Evolutionary conservation across 2,113 vertebrate species (phyloP), one percentile per base, ranked within the genome.

Genomic region (Grus americana): DNA sequence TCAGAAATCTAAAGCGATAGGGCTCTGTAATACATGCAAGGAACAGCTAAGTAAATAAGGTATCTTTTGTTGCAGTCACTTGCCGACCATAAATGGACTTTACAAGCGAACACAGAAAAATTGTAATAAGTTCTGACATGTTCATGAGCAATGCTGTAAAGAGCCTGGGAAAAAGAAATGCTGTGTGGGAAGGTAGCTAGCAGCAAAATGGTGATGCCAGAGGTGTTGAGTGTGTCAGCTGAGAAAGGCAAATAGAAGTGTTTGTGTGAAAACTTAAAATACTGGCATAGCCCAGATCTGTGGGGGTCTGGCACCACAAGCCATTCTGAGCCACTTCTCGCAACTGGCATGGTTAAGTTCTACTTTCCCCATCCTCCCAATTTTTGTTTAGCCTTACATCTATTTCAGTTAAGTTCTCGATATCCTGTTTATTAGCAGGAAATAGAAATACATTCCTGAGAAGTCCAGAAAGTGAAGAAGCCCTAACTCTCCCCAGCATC

Each of bases 21-120:
- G 44, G 44, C 55, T 85, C 54, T 92, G 78, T 49, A 90, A 91
- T 86, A 76, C 40, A 32, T 79, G 61, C 71, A 92, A 75, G 26
- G 61, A 86, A 18, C 84, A 90, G 68, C 70, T 91, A 78, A 89
- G 29, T 71, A 94, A 97, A 94, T 86, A 91, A 78, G 44, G 29
- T 80, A 12, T 22, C n/a, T 74, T 91, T 93, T 96, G 93, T 74
- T 96, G 40, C 79, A 47, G 50, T 83, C 66, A 40, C 36, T 89
- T 94, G 38, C 72, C 11, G 1, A 21, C 87, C 71, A 55, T 93
- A 94, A 94, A 79, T 57, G 75, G 61, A 34, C 34, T 83, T 17
- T 81, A 27, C 61, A 84, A 92, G 75, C 2, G 9, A 92, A 86
- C 68, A 72, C 22, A 47, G 79, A 30, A 91, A 61, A 81, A 76